A percentile compares a stretch with the other conserved stretches of the same genome.
phyloP scores from a whole-genome alignment of 2,888 invertebrate species.

The Podotricha telesiphe region DNA sequence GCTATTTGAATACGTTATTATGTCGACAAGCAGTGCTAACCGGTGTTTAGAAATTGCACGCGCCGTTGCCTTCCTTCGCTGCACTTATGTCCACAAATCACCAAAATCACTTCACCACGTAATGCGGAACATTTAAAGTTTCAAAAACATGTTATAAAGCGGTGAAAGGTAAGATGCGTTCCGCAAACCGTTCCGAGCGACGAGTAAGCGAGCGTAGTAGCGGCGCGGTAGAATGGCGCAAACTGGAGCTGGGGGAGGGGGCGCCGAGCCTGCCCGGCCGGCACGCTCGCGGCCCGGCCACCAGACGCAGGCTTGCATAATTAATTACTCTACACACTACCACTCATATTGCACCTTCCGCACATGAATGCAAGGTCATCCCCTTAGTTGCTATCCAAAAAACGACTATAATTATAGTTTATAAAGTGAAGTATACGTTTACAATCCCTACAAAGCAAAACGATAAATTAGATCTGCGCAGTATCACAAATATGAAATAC shows the following conservation, averaged over 20 bases:
- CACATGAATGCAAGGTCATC: constrained; percentile 77
- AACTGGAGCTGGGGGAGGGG: constrained; percentile 70
- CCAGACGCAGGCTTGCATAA: constrained; percentile 79
- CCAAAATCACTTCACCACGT: constrained; percentile 78
- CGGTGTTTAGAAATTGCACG: constrained; percentile 62
- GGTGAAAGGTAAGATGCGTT: constrained; percentile 80
- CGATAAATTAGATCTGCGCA: neutral
- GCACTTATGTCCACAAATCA: constrained; percentile 75
- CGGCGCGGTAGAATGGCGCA: constrained; percentile 79
- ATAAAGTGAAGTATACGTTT: neutral
- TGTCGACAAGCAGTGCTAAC: constrained; percentile 59
- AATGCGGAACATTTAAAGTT: constrained; percentile 66
- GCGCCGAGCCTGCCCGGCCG: constrained; percentile 47
- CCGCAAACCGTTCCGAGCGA: constrained; percentile 71
- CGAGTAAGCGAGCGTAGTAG: constrained; percentile 74
- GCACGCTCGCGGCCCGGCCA: constrained; percentile 55
- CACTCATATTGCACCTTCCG: constrained; percentile 66
- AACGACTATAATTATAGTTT: neutral
- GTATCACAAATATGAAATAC: neutral
- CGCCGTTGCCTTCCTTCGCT: constrained; percentile 60
- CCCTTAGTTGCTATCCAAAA: constrained; percentile 54
- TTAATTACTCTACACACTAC: constrained; percentile 73
- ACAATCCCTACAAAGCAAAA: neutral
- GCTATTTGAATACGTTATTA: constrained; percentile 49
- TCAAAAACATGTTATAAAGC: constrained; percentile 69